Evolutionary conservation across 2,113 vertebrate species (phyloP).

Genomic region (Dipodomys ordii): DNA sequence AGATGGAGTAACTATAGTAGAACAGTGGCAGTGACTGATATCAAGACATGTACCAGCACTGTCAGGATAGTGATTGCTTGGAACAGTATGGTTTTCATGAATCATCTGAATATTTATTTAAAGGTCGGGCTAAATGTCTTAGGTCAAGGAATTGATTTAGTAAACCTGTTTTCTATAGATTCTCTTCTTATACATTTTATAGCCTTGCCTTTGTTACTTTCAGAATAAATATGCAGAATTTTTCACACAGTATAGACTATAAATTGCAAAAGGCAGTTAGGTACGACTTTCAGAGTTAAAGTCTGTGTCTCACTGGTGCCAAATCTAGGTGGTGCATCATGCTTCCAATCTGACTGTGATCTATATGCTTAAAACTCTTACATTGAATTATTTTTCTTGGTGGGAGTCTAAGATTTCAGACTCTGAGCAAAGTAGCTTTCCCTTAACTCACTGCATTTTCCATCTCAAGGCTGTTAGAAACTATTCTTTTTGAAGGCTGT

Average conservation of each 20-base stretch:
- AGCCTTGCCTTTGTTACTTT: neutral
- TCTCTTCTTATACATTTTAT: neutral
- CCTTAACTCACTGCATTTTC: slow-evolving; percentile 61
- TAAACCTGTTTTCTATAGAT: neutral
- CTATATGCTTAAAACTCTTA: neutral
- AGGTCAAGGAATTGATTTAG: neutral
- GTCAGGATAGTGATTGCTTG: neutral
- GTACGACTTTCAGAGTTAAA: slow-evolving; percentile 10
- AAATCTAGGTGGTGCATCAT: neutral
- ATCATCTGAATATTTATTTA: slow-evolving; percentile 24
- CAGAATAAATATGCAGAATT: neutral
- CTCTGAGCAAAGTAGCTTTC: neutral
- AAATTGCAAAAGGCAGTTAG: neutral
- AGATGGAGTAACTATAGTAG: neutral
- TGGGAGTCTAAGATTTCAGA: neutral
- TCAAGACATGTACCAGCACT: neutral
- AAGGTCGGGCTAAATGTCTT: neutral
- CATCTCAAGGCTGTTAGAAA: neutral
- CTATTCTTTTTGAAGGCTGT: slow-evolving; percentile 46
- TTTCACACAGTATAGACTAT: neutral
- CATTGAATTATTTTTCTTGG: neutral
- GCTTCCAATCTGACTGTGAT: neutral
- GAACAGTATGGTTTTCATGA: neutral
- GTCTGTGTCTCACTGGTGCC: neutral
- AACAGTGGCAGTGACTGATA: neutral